A percentile compares a stretch with the other conserved stretches of the same genome.
Conservation (phyloP, 2,113 vertebrate genomes). For the Sapajus apella region DNA sequence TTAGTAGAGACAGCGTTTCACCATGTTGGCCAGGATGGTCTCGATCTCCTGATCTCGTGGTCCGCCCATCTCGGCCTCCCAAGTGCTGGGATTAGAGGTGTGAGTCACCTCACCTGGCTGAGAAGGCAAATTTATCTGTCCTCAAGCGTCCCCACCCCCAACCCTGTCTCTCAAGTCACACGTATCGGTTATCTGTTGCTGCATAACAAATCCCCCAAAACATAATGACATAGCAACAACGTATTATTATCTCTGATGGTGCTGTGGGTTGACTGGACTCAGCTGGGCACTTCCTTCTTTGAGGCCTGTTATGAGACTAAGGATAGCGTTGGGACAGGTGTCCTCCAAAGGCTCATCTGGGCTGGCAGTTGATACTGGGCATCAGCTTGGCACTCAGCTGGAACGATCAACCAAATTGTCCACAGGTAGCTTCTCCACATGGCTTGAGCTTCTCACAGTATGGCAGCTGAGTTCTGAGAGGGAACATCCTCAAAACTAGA, state of each 20-base stretch:
- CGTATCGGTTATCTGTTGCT: not conserved
- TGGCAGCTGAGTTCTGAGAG: not conserved
- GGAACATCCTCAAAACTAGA: not conserved
- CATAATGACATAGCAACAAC: not conserved
- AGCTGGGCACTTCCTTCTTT: not conserved
- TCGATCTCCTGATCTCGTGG: too few species aligned
- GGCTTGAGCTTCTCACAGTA: not conserved
- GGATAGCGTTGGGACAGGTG: not conserved
- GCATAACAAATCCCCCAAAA: not conserved
- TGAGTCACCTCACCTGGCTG: too few species aligned
- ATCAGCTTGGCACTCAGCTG: not conserved
- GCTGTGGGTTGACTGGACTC: not conserved
- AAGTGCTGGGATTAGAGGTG: too few species aligned
- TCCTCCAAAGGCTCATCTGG: not conserved
- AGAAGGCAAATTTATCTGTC: not conserved
- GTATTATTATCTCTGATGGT: fast-evolving
- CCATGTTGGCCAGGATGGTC: too few species aligned
- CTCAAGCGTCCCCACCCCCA: not conserved
- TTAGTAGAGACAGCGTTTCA: too few species aligned
- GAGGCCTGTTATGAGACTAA: not conserved
- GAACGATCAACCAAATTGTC: too few species aligned
- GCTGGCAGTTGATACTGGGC: not conserved
- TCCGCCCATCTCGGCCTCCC: too few species aligned
- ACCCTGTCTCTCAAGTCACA: not conserved
- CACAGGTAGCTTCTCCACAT: not conserved